Conservation (phyloP, 2,113 vertebrate species). For the Tyrannus savana region DNA sequence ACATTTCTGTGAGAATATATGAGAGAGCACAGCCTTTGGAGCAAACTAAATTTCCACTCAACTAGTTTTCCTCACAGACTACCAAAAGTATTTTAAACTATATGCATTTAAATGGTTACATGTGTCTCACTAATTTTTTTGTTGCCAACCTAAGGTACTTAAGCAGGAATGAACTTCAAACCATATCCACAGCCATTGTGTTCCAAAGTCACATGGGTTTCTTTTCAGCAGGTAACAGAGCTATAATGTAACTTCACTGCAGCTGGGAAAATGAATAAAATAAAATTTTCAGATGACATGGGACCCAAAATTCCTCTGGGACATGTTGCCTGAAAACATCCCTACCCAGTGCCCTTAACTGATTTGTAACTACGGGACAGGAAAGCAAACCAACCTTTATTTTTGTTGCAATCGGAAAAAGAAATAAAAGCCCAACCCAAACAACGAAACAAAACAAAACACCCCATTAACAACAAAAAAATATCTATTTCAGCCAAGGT, state of each 20-base stretch:
- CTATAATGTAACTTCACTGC: neutral
- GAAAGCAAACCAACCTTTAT: neutral
- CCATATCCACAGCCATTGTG: neutral
- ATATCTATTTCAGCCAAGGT: neutral
- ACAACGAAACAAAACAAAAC: neutral
- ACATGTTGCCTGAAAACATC: neutral
- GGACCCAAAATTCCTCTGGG: neutral
- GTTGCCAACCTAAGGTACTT: neutral
- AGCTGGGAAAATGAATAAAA: neutral
- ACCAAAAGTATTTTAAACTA: neutral
- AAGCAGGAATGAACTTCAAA: neutral
- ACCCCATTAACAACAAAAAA: neutral
- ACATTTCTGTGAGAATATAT: neutral
- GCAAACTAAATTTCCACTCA: neutral
- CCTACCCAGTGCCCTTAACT: neutral
- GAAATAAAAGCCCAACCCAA: neutral
- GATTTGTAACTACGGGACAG: neutral
- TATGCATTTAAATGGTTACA: neutral
- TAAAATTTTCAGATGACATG: neutral
- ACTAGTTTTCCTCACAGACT: neutral
- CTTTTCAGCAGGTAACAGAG: neutral
- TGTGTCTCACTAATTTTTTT: neutral
- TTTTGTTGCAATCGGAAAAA: neutral
- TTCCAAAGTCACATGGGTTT: neutral
- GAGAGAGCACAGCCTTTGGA: neutral